phyloP scores from a whole-genome alignment of 2,113 vertebrate species.

The Halichoeres trimaculatus region DNA sequence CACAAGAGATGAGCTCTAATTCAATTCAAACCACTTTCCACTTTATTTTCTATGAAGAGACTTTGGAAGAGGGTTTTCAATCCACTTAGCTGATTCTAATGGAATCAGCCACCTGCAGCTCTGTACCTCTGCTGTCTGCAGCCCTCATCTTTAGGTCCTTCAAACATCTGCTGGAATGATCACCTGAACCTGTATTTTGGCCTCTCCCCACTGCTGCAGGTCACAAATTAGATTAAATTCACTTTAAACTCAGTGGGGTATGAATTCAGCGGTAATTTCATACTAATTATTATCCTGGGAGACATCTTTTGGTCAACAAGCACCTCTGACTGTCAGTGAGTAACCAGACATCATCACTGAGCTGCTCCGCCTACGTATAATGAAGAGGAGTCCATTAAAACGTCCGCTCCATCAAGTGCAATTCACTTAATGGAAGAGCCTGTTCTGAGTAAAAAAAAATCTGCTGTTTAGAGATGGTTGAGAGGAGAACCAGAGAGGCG shows the following conservation, averaged over 20 bases:
- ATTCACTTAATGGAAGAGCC: slow-evolving; percentile 73
- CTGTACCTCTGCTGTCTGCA: slow-evolving; percentile 30
- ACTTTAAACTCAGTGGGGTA: slow-evolving; percentile 16
- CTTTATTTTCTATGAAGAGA: slow-evolving; percentile 49
- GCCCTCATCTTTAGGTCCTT: slow-evolving; percentile 51
- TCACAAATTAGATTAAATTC: slow-evolving; percentile 39
- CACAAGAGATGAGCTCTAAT: slow-evolving; percentile 50
- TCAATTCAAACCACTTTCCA: slow-evolving; percentile 51
- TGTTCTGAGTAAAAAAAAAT: slow-evolving; percentile 32
- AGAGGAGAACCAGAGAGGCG: slow-evolving; percentile 13
- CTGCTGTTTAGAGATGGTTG: slow-evolving; percentile 29
- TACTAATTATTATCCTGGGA: slow-evolving; percentile 36
- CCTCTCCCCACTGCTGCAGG: slow-evolving; percentile 6
- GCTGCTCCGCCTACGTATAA: slow-evolving; percentile 48
- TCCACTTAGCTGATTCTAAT: slow-evolving; percentile 54
- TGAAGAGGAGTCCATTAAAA: slow-evolving; percentile 75
- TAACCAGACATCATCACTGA: slow-evolving; percentile 55
- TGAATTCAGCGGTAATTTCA: slow-evolving; percentile 47
- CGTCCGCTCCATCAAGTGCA: slow-evolving; percentile 60
- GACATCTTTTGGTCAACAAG: slow-evolving; percentile 51
- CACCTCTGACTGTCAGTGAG: slow-evolving; percentile 29
- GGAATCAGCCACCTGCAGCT: slow-evolving; percentile 27
- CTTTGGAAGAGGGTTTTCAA: slow-evolving; percentile 45
- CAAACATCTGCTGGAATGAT: slow-evolving; percentile 47
- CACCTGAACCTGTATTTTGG: slow-evolving; percentile 6